A percentile compares a stretch with the other conserved stretches of the same genome.
These are phyloP conservation scores for Actenoides hombroni DNA, from an alignment of 2,113 vertebrate genomes.

Conservation along the genomic window DNA sequence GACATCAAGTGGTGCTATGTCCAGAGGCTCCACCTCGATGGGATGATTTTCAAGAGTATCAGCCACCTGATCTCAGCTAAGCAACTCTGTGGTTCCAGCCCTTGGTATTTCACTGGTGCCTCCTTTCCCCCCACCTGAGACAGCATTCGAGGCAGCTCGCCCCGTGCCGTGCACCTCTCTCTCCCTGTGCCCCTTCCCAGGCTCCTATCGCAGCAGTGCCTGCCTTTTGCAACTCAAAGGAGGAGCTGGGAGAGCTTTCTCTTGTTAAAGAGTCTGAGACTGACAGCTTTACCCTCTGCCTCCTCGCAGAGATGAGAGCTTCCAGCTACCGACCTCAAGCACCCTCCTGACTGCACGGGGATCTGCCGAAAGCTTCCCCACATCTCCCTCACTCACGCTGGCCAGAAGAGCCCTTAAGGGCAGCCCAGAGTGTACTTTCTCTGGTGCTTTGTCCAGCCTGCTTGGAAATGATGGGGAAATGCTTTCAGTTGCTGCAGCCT, in stretches of 20 bases:
- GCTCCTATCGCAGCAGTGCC: neutral
- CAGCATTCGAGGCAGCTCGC: neutral
- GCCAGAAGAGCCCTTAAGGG: neutral
- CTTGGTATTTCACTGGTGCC: neutral
- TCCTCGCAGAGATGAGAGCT: neutral
- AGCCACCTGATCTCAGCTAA: neutral
- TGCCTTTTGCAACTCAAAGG: neutral
- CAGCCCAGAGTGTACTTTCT: neutral
- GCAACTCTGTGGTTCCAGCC: neutral
- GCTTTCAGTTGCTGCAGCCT: neutral
- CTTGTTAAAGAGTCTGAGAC: neutral
- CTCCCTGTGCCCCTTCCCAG: neutral
- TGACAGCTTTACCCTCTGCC: conserved; percentile 9
- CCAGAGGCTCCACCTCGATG: neutral
- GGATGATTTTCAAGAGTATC: neutral
- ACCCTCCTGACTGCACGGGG: neutral
- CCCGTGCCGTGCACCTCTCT: neutral
- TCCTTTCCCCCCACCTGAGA: neutral
- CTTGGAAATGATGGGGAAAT: neutral
- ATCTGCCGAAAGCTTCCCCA: conserved; percentile 5
- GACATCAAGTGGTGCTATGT: neutral
- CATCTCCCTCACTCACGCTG: neutral
- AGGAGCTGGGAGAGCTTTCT: neutral
- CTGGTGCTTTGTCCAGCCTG: conserved; percentile 6
- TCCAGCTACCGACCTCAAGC: neutral